Evolutionary conservation across 2,797 vertebrate species (phyloP).

Genomic region (Tokudaia muenninki): DNA sequence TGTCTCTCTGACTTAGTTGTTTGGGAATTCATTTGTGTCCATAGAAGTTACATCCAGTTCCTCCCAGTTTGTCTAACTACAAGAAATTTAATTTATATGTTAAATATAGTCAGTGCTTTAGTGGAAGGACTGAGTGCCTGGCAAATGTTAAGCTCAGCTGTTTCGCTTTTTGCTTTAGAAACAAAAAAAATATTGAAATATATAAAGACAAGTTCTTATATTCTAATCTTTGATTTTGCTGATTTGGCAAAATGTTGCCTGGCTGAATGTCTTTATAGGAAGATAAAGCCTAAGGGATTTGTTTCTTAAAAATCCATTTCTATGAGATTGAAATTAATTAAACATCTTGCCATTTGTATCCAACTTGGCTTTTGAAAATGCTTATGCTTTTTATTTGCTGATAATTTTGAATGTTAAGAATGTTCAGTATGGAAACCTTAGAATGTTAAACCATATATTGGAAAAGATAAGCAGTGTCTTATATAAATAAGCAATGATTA

Average conservation of each 20-base stretch:
- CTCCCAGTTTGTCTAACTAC: conserved; percentile 63
- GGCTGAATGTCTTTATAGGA: background rate
- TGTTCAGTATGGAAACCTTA: background rate
- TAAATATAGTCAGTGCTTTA: conserved; percentile 75
- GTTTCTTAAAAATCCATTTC: conserved; percentile 61
- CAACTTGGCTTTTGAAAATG: conserved; percentile 53
- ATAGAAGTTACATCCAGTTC: conserved; percentile 44
- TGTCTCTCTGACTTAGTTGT: conserved; percentile 70
- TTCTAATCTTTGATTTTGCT: conserved; percentile 61
- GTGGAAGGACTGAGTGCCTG: conserved; percentile 55
- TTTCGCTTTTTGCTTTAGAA: conserved; percentile 56
- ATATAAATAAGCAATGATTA: background rate
- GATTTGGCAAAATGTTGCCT: conserved; percentile 38
- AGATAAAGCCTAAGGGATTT: conserved; percentile 44
- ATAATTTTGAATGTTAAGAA: background rate
- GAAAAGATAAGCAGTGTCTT: background rate
- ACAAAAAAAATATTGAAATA: conserved; percentile 42
- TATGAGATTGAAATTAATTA: conserved; percentile 50
- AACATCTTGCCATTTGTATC: conserved; percentile 42
- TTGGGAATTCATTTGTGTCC: conserved; percentile 64
- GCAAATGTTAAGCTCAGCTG: conserved; percentile 70
- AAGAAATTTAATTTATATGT: conserved; percentile 74
- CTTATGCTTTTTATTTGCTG: conserved; percentile 44
- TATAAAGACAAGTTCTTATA: conserved; percentile 42
- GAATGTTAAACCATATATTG: background rate